phyloP scores from a whole-genome alignment of 2,888 invertebrate genomes.

The Omphaloscelis lunosa region DNA sequence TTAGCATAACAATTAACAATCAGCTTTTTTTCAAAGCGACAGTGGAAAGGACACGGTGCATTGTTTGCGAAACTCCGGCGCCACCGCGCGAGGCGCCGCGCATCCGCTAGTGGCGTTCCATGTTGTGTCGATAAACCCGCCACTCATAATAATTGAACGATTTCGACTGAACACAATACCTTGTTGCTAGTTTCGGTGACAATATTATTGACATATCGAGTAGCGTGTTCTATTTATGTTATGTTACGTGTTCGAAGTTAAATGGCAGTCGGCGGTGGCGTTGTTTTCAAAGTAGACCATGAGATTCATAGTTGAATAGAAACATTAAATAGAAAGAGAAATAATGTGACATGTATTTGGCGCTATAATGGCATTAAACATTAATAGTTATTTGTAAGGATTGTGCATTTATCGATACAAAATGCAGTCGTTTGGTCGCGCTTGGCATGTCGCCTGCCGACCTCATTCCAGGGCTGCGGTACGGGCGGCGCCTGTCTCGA shows the following conservation, averaged over 20 bases:
- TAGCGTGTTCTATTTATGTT: constrained; percentile 59
- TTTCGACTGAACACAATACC: constrained; percentile 72
- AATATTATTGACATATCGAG: constrained; percentile 60
- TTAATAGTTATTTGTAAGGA: constrained; percentile 64
- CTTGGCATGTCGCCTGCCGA: constrained; percentile 78
- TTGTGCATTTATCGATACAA: constrained; percentile 79
- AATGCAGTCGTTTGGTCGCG: constrained; percentile 70
- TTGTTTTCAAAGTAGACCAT: constrained; percentile 29
- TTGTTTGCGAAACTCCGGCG: constrained; percentile 85
- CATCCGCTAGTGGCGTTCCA: constrained; percentile 87
- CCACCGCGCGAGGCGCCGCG: constrained; percentile 80
- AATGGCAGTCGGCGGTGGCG: constrained; percentile 28
- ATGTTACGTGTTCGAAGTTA: constrained; percentile 50
- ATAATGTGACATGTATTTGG: constrained; percentile 47
- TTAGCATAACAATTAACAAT: constrained; percentile 86
- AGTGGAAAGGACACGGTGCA: constrained; percentile 79
- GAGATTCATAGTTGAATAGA: constrained; percentile 34
- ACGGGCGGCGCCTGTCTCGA: constrained; percentile 81
- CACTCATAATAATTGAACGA: constrained; percentile 76
- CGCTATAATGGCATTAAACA: constrained; percentile 53
- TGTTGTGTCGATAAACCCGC: constrained; percentile 76
- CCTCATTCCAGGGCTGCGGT: constrained; percentile 78
- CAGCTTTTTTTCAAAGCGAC: constrained; percentile 80
- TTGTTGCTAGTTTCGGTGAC: constrained; percentile 69
- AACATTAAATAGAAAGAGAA: constrained; percentile 46